Evolutionary conservation across 2,797 vertebrate species (phyloP).

Genomic region (Spea hammondii): DNA sequence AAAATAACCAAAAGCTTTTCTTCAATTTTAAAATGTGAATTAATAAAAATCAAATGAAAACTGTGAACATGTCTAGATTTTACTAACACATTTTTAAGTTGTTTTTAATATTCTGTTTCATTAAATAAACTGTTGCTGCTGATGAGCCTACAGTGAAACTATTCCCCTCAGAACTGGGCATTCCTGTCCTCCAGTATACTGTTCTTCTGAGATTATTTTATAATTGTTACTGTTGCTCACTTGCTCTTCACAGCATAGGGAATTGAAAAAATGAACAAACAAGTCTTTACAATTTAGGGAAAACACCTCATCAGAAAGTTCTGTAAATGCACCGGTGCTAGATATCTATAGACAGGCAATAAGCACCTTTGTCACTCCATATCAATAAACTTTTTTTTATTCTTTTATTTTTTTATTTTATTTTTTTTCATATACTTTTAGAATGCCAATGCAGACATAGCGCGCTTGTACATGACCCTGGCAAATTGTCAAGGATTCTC

Average conservation of each 20-base stretch:
- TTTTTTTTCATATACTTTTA: too few relatives aligned
- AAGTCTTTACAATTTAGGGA: conserved; percentile 7
- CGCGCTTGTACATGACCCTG: too few relatives aligned
- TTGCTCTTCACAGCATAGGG: conserved; percentile 26
- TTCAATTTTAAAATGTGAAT: too few relatives aligned
- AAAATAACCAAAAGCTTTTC: too few relatives aligned
- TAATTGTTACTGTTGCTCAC: conserved; percentile 43
- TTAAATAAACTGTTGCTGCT: background rate
- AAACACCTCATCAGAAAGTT: conserved; percentile 4
- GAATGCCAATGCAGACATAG: too few relatives aligned
- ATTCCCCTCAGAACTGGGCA: conserved; percentile 39
- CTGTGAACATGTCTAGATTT: background rate
- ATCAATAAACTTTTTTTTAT: too few relatives aligned
- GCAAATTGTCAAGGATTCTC: too few relatives aligned
- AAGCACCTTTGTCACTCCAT: too few relatives aligned
- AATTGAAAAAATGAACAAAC: conserved; percentile 42
- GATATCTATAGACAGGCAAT: too few relatives aligned
- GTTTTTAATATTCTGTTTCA: conserved; percentile 5
- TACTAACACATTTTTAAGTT: background rate
- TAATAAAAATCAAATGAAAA: too few relatives aligned
- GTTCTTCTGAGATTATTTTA: conserved; percentile 30
- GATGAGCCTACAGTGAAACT: conserved; percentile 30
- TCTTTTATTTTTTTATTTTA: too few relatives aligned
- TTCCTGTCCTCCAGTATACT: conserved; percentile 19
- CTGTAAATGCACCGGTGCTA: too few relatives aligned